phyloP scores from a whole-genome alignment of 2,888 invertebrate species.

The Dermolepida albohirtum region DNA sequence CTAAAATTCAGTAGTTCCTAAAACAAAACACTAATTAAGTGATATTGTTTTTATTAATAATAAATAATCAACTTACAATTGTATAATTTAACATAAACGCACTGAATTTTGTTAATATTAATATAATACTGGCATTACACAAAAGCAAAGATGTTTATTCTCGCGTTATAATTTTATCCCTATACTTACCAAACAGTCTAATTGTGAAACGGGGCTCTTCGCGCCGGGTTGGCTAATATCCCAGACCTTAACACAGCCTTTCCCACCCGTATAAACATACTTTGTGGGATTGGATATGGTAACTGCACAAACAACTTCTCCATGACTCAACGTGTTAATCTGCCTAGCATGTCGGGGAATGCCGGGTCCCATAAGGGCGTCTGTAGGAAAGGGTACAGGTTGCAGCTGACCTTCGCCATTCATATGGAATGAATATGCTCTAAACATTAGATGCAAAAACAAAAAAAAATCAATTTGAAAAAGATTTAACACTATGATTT shows the following conservation, averaged over 20 bases:
- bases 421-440: constrained; percentile 95
- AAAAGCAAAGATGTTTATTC: too few species aligned
- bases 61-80: too few species aligned
- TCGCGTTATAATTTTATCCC: too few species aligned
- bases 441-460: constrained; percentile 65
- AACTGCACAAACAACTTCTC: constrained; percentile 97
- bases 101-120: too few species aligned
- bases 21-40: too few species aligned
- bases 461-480: background rate
- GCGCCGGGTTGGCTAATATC: constrained; percentile 90
- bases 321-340: constrained; percentile 92
- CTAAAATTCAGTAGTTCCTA: too few species aligned
- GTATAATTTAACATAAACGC: too few species aligned
- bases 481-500: too few species aligned
- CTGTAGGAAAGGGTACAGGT: constrained; percentile 94
- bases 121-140: too few species aligned
- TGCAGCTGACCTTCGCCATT: constrained; percentile 90
- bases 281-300: constrained; percentile 94
- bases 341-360: constrained; percentile 94
- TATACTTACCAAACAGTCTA: constrained; percentile 86
- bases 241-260: constrained; percentile 98
- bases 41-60: too few species aligned
- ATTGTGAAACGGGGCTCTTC: constrained; percentile 89
- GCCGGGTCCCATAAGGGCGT: constrained; percentile 92
- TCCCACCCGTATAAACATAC: constrained; percentile 95